A percentile compares a stretch with the other conserved stretches of the same genome.
phyloP scores from a whole-genome alignment of 2,888 invertebrate genomes.

The Ecliptopera silaceata region DNA sequence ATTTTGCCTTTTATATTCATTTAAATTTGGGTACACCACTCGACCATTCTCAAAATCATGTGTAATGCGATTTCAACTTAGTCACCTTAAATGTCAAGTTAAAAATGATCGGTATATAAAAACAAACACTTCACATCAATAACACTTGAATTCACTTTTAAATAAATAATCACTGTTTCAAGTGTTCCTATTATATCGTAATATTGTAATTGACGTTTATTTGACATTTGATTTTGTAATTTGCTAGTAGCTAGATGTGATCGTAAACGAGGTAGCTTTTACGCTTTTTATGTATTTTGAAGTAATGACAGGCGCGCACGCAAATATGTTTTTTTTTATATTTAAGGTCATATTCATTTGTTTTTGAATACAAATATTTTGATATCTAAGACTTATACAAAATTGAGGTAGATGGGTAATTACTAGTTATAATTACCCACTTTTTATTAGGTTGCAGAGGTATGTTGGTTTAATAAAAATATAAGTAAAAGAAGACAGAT shows the following conservation, averaged over 20 bases:
- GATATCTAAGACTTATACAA: no score
- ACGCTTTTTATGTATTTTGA: background rate
- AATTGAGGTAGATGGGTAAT: no score
- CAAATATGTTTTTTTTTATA: no score
- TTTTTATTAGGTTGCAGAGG: no score
- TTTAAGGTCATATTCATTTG: no score
- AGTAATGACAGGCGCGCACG: background rate
- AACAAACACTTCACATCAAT: slow-evolving; percentile 17
- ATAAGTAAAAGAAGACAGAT: no score
- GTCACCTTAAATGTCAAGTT: background rate
- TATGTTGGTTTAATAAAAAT: no score
- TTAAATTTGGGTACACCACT: no score
- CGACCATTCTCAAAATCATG: no score
- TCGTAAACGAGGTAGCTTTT: slow-evolving; percentile 9
- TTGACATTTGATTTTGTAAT: slow-evolving; percentile 7
- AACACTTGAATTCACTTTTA: slow-evolving; percentile 3
- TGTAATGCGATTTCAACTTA: background rate
- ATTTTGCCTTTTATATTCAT: no score
- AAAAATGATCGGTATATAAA: slow-evolving; percentile 2
- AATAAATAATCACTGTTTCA: background rate
- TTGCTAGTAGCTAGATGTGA: background rate
- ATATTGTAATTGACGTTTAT: background rate
- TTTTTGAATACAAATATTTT: no score
- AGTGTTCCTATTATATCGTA: slow-evolving; percentile 1
- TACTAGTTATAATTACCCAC: no score